Evolutionary conservation across 2,113 vertebrate species (phyloP).

Genomic region (Numenius arquata): DNA sequence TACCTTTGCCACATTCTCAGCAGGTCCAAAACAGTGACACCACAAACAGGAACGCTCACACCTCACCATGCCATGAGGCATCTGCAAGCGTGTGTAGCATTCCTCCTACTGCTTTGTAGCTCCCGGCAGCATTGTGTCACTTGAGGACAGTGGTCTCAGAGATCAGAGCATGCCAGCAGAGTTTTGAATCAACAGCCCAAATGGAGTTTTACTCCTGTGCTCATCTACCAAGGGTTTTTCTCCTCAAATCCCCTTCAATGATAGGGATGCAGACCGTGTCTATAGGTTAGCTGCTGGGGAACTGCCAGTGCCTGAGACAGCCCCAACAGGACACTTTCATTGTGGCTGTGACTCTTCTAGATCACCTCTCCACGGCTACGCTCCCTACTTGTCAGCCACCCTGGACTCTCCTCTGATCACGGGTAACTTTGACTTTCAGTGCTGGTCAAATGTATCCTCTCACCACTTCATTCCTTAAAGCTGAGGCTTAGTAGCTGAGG

Average conservation of each 20-base stretch:
- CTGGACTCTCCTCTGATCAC: neutral
- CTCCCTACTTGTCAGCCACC: neutral
- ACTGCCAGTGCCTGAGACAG: neutral
- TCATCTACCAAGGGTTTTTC: neutral
- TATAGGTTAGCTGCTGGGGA: neutral
- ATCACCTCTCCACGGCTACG: neutral
- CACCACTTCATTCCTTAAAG: neutral
- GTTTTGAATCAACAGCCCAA: neutral
- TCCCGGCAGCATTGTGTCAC: neutral
- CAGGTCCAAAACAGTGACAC: neutral
- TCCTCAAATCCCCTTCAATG: neutral
- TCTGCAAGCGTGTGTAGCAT: rapidly evolving
- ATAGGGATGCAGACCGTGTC: neutral
- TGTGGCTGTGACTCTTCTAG: neutral
- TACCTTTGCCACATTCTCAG: neutral
- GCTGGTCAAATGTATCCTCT: neutral
- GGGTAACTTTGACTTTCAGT: neutral
- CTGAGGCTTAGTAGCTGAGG: neutral
- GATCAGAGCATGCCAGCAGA: neutral
- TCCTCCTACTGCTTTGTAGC: neutral
- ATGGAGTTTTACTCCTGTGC: neutral
- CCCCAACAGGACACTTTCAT: neutral
- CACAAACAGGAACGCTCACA: neutral
- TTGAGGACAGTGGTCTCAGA: neutral
- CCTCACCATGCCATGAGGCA: rapidly evolving